A percentile compares a stretch with the other conserved stretches of the same genome.
These are phyloP conservation scores for Ophioninae sp. DNA, from an alignment of 2,888 invertebrate species.

Conservation along the genomic window DNA sequence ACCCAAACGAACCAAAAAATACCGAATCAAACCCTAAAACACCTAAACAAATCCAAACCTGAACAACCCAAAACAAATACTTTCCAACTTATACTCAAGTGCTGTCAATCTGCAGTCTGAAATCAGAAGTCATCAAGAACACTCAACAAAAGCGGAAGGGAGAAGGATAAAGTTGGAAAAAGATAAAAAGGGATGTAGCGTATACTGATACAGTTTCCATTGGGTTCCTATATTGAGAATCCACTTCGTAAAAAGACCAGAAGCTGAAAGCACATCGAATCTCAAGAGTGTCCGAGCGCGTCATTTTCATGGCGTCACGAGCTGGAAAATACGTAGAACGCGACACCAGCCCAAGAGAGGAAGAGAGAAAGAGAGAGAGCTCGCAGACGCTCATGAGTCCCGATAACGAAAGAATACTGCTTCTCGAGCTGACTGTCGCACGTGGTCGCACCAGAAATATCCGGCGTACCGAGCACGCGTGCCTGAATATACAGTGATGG, in stretches of 20 bases:
- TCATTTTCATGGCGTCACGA: slow-evolving; percentile 49
- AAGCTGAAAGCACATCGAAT: slow-evolving; percentile 7
- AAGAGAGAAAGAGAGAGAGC: slow-evolving; percentile 67
- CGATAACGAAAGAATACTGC: slow-evolving; percentile 67
- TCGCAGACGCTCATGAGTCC: slow-evolving; percentile 65
- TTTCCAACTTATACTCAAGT: background rate
- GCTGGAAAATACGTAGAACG: slow-evolving; percentile 15
- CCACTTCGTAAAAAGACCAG: slow-evolving; percentile 27
- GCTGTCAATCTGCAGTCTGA: background rate
- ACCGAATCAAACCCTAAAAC: too few species aligned
- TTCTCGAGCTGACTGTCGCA: slow-evolving; percentile 57
- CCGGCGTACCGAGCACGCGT: slow-evolving; percentile 63
- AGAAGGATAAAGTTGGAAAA: background rate
- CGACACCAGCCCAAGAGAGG: slow-evolving; percentile 66
- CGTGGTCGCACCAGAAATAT: slow-evolving; percentile 71
- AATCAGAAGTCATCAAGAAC: background rate
- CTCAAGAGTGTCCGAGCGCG: slow-evolving; percentile 32
- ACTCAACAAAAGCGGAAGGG: too few species aligned
- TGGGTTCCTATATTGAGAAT: slow-evolving; percentile 55
- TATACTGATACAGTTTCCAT: slow-evolving; percentile 2
- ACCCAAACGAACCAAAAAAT: too few species aligned
- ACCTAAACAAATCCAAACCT: too few species aligned
- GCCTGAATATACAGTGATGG: background rate
- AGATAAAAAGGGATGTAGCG: background rate
- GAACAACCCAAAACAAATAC: too few species aligned